A percentile compares a stretch with the other conserved stretches of the same genome.
phyloP scores from a whole-genome alignment of 2,113 vertebrate species.

The Arizona elegans region DNA sequence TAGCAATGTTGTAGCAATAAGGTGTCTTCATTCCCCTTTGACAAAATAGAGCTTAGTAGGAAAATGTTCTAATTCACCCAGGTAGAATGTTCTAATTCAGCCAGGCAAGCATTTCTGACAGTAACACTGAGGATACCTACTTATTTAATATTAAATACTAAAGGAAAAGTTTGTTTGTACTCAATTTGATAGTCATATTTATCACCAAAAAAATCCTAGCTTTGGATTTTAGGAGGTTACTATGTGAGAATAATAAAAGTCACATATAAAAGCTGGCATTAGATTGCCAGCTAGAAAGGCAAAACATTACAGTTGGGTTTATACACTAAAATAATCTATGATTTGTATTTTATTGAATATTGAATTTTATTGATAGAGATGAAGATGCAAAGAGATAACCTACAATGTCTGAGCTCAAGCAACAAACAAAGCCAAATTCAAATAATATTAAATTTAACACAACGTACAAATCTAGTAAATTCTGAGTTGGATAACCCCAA shows the following conservation, averaged over 20 bases:
- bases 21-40: background rate
- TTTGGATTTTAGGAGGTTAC: background rate
- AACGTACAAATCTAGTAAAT: background rate
- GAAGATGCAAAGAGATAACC: background rate
- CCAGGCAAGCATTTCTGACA: background rate
- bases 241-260: background rate
- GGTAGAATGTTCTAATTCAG: background rate
- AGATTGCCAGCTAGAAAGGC: background rate
- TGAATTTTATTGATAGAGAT: background rate
- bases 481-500: background rate
- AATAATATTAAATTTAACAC: background rate
- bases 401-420: background rate
- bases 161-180: background rate
- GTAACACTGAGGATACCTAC: background rate
- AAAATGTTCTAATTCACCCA: background rate
- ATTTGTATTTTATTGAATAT: background rate
- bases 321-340: background rate
- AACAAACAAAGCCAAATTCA: background rate
- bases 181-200: background rate
- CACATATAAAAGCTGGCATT: background rate
- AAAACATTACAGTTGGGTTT: background rate
- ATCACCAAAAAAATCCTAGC: no score
- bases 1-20: background rate
- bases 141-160: background rate
- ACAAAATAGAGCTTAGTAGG: background rate